Evolutionary conservation across 2,113 vertebrate genomes (phyloP).

Genomic region (Aplodontia rufa): DNA sequence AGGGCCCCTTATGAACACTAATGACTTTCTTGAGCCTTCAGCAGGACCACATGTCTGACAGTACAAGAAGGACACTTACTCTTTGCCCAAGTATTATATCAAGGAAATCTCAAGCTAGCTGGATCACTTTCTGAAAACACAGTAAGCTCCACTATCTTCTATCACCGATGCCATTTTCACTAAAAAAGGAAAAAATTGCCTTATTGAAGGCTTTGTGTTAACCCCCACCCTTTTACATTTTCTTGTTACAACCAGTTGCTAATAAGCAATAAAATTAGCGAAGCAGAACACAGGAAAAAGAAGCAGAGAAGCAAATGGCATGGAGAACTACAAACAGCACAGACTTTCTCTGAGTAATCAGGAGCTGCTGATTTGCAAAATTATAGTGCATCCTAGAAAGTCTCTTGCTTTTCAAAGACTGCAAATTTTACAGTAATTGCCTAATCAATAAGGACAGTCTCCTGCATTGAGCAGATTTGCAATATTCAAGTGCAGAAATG

Average conservation of each 20-base stretch:
- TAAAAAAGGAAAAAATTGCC: not conserved
- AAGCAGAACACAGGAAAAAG: not conserved
- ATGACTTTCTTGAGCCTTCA: not conserved
- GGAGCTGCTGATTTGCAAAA: slow-evolving; percentile 12
- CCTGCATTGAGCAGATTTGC: not conserved
- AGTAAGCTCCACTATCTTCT: not conserved
- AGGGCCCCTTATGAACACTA: not conserved
- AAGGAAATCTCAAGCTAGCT: not conserved
- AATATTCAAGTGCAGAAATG: slow-evolving; percentile 16
- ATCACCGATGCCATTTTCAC: not conserved
- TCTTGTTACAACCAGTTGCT: not conserved
- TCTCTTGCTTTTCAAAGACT: slow-evolving; percentile 11
- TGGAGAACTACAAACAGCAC: not conserved
- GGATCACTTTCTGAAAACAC: not conserved
- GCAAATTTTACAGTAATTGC: not conserved
- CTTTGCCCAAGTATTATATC: not conserved
- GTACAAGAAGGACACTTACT: not conserved
- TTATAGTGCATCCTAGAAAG: not conserved
- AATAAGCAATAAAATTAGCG: slow-evolving; percentile 38
- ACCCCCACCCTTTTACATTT: not conserved
- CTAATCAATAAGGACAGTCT: slow-evolving; percentile 32
- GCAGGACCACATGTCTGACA: not conserved
- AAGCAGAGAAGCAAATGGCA: not conserved
- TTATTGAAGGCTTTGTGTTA: not conserved
- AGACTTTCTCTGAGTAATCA: not conserved